These are phyloP conservation scores for Mactromeris polynyma DNA, from an alignment of 2,888 invertebrate genomes.

Conservation along the genomic window DNA sequence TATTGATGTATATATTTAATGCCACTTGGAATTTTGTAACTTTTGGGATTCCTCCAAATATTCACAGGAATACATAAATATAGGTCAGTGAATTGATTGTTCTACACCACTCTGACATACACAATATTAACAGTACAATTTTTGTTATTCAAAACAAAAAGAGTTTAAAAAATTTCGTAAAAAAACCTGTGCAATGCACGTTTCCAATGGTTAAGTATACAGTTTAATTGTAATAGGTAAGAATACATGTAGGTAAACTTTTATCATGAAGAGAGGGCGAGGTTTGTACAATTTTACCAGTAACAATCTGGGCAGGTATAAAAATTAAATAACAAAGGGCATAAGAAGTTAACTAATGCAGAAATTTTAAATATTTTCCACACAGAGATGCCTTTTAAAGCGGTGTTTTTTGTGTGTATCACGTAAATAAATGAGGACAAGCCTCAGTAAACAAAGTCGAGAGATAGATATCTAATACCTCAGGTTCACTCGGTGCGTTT, in stretches of 20 bases:
- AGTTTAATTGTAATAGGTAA: no score
- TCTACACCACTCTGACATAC: no score
- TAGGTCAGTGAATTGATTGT: no score
- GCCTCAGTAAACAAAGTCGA: slow-evolving; percentile 23
- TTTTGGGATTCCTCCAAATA: no score
- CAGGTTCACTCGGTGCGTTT: slow-evolving; percentile 59
- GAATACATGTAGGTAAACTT: neutral
- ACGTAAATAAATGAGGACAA: slow-evolving; percentile 33
- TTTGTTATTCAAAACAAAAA: no score
- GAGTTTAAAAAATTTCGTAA: no score
- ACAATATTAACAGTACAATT: no score
- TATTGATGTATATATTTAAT: no score
- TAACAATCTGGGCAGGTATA: neutral
- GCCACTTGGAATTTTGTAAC: no score
- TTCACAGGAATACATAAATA: no score
- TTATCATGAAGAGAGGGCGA: neutral
- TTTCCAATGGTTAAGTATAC: no score
- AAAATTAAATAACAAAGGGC: slow-evolving; percentile 11
- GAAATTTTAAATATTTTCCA: slow-evolving; percentile 26
- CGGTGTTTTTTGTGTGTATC: slow-evolving; percentile 24
- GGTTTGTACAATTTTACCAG: neutral
- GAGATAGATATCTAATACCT: slow-evolving; percentile 30
- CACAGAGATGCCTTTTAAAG: neutral
- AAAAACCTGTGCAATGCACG: no score
- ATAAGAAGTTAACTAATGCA: slow-evolving; percentile 5